Percentiles rank a stretch among this genome's conserved stretches.
These are phyloP conservation scores for Coluber constrictor DNA, from an alignment of 2,797 vertebrate genomes.

Conservation along the genomic window DNA sequence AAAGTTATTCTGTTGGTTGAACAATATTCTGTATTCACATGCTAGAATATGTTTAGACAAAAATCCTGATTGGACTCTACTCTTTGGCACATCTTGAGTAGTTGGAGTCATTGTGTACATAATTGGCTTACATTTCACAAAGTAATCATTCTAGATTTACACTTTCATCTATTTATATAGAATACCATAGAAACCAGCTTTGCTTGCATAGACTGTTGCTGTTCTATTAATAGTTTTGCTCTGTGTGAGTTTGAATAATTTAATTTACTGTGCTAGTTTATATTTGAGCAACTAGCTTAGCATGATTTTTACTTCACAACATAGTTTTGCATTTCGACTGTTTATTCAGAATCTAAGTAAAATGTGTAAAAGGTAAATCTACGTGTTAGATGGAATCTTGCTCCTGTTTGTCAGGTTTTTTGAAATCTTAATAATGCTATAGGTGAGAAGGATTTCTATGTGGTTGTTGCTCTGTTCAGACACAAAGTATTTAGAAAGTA, in stretches of 20 bases:
- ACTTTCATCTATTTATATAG: conserved; percentile 40
- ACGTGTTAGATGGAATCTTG: neutral
- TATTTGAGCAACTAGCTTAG: conserved; percentile 35
- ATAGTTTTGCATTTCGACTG: conserved; percentile 9
- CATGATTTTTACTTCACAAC: conserved; percentile 30
- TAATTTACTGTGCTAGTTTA: conserved; percentile 48
- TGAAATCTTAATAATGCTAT: neutral
- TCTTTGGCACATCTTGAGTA: neutral
- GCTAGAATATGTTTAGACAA: neutral
- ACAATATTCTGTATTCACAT: neutral
- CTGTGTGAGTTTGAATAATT: conserved; percentile 52
- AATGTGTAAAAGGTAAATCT: neutral
- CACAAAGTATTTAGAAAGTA: neutral
- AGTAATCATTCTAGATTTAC: conserved; percentile 43
- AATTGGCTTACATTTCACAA: conserved; percentile 32
- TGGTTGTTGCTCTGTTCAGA: neutral
- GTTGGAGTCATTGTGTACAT: conserved; percentile 16
- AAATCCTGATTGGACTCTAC: neutral
- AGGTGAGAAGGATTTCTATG: neutral
- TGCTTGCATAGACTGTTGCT: conserved; percentile 16
- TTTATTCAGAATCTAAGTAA: neutral
- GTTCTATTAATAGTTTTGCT: conserved; percentile 53
- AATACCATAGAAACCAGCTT: conserved; percentile 33
- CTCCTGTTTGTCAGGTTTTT: neutral
- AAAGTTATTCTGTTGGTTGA: neutral